These are phyloP conservation scores for Carduelis carduelis DNA, from an alignment of 2,797 vertebrate species.

Conservation along the genomic window DNA sequence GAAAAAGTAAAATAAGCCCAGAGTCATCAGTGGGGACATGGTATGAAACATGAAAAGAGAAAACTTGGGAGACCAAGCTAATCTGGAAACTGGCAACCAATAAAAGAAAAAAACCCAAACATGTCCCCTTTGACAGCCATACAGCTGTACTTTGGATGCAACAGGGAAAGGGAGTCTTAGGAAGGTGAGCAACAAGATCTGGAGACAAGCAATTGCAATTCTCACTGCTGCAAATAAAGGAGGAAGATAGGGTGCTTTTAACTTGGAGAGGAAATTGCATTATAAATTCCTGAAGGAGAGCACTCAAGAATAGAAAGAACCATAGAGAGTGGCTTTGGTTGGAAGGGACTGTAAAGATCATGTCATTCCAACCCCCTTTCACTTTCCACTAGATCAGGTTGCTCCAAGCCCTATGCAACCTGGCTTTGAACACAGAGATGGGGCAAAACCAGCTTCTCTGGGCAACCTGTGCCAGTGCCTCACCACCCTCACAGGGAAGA, in stretches of 20 bases:
- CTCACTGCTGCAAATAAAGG: neutral
- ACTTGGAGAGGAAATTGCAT: neutral
- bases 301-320: neutral
- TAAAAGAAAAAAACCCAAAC: neutral
- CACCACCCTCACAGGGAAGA: neutral
- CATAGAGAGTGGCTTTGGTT: rapidly evolving
- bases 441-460: neutral
- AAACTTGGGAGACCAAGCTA: neutral
- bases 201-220: rapidly evolving
- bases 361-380: neutral
- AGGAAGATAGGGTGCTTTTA: neutral
- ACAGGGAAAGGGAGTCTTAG: neutral
- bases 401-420: too few relatives aligned
- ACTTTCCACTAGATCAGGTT: neutral
- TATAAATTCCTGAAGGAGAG: neutral
- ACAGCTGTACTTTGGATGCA: neutral
- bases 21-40: neutral
- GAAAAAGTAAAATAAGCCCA: neutral
- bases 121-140: neutral
- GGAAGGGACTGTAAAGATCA: neutral
- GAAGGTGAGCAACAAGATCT: neutral
- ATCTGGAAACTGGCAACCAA: neutral
- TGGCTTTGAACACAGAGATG: neutral
- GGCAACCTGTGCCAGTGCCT: neutral
- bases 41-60: neutral